Evolutionary conservation across 2,888 invertebrate species (phyloP), one percentile per base, ranked within the genome.

Genomic region (Drosophila sordidapex): DNA sequence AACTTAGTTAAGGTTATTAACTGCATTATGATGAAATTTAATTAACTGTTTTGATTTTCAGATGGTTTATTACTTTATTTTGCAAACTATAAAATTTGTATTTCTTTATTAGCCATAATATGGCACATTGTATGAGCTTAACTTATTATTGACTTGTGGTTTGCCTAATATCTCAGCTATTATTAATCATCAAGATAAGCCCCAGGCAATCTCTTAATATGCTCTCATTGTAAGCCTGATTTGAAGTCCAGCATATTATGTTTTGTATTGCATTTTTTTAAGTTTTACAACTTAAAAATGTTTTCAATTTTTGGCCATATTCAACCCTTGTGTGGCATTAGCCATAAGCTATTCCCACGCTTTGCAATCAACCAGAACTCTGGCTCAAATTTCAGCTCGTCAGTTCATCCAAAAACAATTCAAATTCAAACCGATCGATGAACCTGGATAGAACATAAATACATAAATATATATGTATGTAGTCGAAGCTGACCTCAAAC

Each of bases 401-500:
- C 46, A 46, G 2, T 25, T 35, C 21, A 11, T n/a, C 29, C 10
- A 18, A 8, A 36, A 18, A 11, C 35, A 40, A 51, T 29, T 18
- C 18, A 31, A 60, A 61, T 57, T 46, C 25, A n/a, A 48, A 31
- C 52, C 48, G 43, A 70, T 66, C 70, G 61, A 79, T 68, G 38
- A 70, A 63, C 58, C 59, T 29, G 40, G 31, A n/a, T 27, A 27
- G 36, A n/a, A 29, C 29, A 51, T n/a, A 29, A 29, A 27, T 18
- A 40, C 27, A 64, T 54, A 57, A 46, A 25, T 25, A 15, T 15
- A 4, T 46, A 25, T 8, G 35, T n/a, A 35, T 11, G 35, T 53
- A 18, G 18, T 18, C 27, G 54, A 69, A 48, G 15, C 46, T 63
- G 71, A 74, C 71, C 66, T 69, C 67, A 74, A 76, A 80, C 70